phyloP scores from a whole-genome alignment of 2,113 vertebrate species.

The Casuarius casuarius region DNA sequence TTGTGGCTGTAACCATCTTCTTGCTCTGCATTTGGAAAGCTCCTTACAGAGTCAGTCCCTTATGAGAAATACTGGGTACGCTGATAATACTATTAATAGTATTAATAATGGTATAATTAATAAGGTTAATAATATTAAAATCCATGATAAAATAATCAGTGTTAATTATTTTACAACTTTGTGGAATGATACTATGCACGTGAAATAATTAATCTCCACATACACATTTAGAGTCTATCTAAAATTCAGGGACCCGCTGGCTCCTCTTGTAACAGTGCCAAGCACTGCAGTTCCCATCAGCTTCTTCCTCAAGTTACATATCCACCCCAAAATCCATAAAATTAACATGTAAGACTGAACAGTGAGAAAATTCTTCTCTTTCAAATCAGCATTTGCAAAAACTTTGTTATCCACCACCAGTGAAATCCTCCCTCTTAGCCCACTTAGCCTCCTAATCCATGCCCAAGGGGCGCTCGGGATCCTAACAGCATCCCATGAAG shows the following conservation, averaged over 20 bases:
- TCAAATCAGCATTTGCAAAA: background rate
- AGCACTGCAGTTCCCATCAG: background rate
- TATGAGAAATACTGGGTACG: background rate
- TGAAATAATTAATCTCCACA: background rate
- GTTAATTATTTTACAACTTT: background rate
- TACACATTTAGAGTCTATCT: background rate
- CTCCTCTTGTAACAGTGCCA: background rate
- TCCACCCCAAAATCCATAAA: background rate
- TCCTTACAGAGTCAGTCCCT: background rate
- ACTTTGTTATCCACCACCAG: background rate
- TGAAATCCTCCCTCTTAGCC: background rate
- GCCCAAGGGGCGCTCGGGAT: fast-evolving
- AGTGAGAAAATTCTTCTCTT: background rate
- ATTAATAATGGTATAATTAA: background rate
- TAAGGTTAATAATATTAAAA: background rate
- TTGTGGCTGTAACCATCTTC: background rate
- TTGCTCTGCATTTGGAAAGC: background rate
- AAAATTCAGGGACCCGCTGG: background rate
- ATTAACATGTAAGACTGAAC: background rate
- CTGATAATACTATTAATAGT: background rate
- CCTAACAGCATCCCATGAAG: background rate
- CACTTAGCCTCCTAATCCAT: background rate
- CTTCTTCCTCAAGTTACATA: background rate
- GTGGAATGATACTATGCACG: background rate
- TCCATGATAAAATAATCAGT: background rate